Conservation (phyloP, 2,113 vertebrate genomes). For the Melanostigma gelatinosum region DNA sequence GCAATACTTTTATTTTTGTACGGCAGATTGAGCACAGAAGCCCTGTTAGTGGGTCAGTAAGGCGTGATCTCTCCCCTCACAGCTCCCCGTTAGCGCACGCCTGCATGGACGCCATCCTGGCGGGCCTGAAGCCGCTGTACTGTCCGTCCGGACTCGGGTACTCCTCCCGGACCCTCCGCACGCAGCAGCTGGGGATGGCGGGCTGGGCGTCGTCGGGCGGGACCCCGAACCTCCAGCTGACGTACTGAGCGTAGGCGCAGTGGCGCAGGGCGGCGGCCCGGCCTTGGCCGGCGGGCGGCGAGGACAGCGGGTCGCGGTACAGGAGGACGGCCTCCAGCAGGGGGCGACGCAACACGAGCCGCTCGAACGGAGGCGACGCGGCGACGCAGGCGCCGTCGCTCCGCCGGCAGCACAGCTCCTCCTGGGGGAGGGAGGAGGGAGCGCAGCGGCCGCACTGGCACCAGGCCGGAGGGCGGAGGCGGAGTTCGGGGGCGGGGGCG, state of each 20-base stretch:
- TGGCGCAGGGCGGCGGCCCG: conserved; percentile 66
- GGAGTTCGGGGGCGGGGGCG: background rate
- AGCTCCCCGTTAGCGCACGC: conserved; percentile 11
- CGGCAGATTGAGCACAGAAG: background rate
- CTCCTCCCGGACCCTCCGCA: conserved; percentile 77
- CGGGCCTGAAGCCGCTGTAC: conserved; percentile 74
- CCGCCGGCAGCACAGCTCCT: conserved; percentile 86
- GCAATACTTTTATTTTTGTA: conserved; percentile 2
- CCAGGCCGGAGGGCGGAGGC: conserved; percentile 60
- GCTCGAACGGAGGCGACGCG: conserved; percentile 73
- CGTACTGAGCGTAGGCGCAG: conserved; percentile 82
- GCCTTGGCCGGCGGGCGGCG: background rate
- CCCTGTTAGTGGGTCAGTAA: conserved; percentile 13
- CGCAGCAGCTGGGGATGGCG: conserved; percentile 86
- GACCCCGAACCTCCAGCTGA: conserved; percentile 85
- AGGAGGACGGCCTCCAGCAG: conserved; percentile 79
- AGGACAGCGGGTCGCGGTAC: conserved; percentile 82
- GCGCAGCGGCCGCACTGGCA: conserved; percentile 80
- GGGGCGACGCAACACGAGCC: conserved; percentile 75
- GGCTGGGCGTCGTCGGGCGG: conserved; percentile 71
- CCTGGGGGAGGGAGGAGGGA: conserved; percentile 38
- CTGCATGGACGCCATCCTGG: background rate
- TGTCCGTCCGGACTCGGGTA: conserved; percentile 77
- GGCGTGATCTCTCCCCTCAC: conserved; percentile 3
- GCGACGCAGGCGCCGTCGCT: conserved; percentile 76